Evolutionary conservation across 2,888 invertebrate genomes (phyloP), one percentile per base, ranked within the genome.

Genomic region (Gastrophysa polygoni): DNA sequence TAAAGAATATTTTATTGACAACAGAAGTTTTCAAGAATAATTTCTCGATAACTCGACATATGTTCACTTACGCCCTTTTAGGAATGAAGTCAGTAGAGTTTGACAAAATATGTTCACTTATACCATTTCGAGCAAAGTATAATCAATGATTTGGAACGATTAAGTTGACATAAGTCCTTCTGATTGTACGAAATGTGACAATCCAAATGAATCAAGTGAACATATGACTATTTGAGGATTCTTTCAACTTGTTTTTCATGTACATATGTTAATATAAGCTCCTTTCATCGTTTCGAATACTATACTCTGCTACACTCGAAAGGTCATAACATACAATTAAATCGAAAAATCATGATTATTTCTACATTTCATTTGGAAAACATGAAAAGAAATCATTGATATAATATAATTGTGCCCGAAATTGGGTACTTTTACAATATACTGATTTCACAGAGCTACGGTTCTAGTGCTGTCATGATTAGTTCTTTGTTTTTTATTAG

Each of bases 401-500:
- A 24, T 24, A 24, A 24, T 24, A 24, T 24, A 24, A 24, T 24
- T 24, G 24, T 5, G 4, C 24, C 24, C 24, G 24, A 24, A 24
- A 24, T 24, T 24, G 24, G 24, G 24, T 24, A 24, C 24, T 24
- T 7, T 24, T 24, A 24, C 7, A 24, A 24, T 24, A 24, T 24
- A 24, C 24, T 24, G 24, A 24, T 24, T 24, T 24, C 24, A 24
- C 24, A 24, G 24, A 24, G 24, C 24, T n/a, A 43, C 44, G 28
- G 17, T 54, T 5, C 21, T 54, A n/a, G 17, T 54, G n/a, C 44
- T 54, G 18, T 21, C 14, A 21, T 5, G 10, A 38, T 54, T 43
- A 1, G 44, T 54, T 14, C 54, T 44, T 54, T 4, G 54, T 54
- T 54, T 54, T 20, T 21, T 28, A 28, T 2, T 28, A 28, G 14